phyloP scores from a whole-genome alignment of 2,888 invertebrate species.

The Lasioglossum morio region DNA sequence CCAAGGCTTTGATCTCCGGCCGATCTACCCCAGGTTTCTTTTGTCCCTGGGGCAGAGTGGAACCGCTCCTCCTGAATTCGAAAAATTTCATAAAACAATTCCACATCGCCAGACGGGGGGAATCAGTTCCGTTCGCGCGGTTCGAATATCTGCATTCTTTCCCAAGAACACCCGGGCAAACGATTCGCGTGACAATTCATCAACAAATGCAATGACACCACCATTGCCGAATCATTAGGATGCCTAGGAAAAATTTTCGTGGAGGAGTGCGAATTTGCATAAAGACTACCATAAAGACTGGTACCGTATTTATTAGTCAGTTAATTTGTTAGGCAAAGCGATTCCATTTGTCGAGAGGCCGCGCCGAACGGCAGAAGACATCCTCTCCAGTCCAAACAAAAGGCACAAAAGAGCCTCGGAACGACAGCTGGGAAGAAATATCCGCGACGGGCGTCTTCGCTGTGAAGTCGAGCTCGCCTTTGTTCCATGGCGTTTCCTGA shows the following conservation, averaged over 20 bases:
- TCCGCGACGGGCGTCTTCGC: conserved; percentile 16
- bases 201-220: not conserved
- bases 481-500: conserved; percentile 40
- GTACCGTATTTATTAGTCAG: not conserved
- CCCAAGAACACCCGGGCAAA: not conserved
- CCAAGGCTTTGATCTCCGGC: conserved; percentile 9
- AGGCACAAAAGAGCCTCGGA: not conserved
- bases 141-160: not conserved
- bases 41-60: conserved; percentile 2
- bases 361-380: not conserved
- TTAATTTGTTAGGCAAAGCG: conserved; percentile 5
- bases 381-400: not conserved
- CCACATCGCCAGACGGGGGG: not conserved
- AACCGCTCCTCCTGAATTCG: not conserved
- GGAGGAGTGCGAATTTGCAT: not conserved
- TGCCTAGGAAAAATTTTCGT: not conserved
- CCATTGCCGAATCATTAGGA: not conserved
- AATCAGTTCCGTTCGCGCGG: not conserved
- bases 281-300: not conserved
- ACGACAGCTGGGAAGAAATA: conserved; percentile 21
- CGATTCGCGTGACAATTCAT: not conserved
- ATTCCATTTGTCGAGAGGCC: not conserved
- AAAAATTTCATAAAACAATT: conserved; percentile 15
- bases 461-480: conserved; percentile 22
- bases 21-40: conserved; percentile 16